Conservation (phyloP, 1,140 invertebrate genomes). For the Cydia strobilella region DNA sequence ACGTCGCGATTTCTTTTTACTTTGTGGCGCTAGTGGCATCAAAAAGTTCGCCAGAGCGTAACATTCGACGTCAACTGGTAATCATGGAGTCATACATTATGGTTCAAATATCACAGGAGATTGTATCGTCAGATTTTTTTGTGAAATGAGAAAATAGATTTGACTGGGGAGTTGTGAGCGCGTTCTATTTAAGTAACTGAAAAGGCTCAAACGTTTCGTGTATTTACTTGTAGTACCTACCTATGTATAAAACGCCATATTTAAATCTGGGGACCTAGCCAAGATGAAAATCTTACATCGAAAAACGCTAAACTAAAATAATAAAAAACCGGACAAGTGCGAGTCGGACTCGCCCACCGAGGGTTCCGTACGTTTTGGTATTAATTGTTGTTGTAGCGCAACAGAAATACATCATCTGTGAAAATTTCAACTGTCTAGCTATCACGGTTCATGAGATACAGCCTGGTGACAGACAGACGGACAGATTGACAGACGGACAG, state of each 20-base stretch:
- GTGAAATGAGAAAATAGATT: conserved; percentile 41
- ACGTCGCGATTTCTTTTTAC: conserved; percentile 61
- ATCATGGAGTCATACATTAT: conserved; percentile 73
- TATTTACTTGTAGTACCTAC: not conserved
- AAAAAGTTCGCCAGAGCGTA: conserved; percentile 70
- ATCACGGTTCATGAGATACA: too few relatives aligned
- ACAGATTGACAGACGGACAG: too few relatives aligned
- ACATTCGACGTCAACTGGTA: conserved; percentile 74
- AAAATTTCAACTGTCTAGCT: too few relatives aligned
- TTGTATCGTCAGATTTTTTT: conserved; percentile 40
- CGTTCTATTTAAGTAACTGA: not conserved
- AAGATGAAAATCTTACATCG: too few relatives aligned
- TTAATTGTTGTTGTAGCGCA: too few relatives aligned
- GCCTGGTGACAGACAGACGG: too few relatives aligned
- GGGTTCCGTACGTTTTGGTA: too few relatives aligned
- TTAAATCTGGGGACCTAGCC: too few relatives aligned
- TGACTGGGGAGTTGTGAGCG: conserved; percentile 34
- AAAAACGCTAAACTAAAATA: too few relatives aligned
- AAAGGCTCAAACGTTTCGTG: not conserved
- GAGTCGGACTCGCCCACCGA: too few relatives aligned
- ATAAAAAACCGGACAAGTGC: too few relatives aligned
- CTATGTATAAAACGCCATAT: not conserved
- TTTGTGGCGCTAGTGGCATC: conserved; percentile 53
- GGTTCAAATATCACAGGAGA: conserved; percentile 72
- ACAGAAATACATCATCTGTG: too few relatives aligned